Conservation (phyloP, 1,140 invertebrate genomes). For the Tribolium madens region DNA sequence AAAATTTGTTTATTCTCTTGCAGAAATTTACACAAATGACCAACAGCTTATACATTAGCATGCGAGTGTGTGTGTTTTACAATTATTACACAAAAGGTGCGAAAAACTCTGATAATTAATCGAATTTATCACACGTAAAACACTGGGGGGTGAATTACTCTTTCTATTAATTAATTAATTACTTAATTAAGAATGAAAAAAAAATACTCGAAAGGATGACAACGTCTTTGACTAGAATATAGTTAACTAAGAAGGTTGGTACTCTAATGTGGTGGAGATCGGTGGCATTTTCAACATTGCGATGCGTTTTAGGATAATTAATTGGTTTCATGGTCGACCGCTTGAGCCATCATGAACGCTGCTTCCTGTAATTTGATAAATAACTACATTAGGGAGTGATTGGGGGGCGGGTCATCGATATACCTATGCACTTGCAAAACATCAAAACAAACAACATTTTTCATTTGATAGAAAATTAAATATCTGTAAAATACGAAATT, state of each 20-base stretch:
- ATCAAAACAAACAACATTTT: no score
- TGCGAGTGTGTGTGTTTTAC: conserved; percentile 33
- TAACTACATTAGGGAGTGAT: neutral
- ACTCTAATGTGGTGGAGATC: conserved; percentile 16
- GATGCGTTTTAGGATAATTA: conserved; percentile 26
- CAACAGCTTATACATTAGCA: conserved; percentile 32
- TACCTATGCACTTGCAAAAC: no score
- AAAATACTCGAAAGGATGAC: conserved; percentile 30
- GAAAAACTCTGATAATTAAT: neutral
- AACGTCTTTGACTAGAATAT: neutral
- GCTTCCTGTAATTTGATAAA: conserved; percentile 35
- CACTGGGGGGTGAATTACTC: neutral
- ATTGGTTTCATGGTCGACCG: conserved; percentile 39
- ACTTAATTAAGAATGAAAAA: neutral
- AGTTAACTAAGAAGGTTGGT: neutral
- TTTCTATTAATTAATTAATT: neutral
- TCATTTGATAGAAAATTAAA: no score
- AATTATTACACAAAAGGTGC: neutral
- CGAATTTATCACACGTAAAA: conserved; percentile 10
- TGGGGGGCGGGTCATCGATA: neutral
- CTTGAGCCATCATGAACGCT: conserved; percentile 42
- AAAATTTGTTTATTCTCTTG: conserved; percentile 31
- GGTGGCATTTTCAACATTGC: conserved; percentile 27
- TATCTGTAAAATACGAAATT: conserved; percentile 72
- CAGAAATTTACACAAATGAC: conserved; percentile 37